phyloP scores from a whole-genome alignment of 2,888 invertebrate genomes.

The Apeira syringaria region DNA sequence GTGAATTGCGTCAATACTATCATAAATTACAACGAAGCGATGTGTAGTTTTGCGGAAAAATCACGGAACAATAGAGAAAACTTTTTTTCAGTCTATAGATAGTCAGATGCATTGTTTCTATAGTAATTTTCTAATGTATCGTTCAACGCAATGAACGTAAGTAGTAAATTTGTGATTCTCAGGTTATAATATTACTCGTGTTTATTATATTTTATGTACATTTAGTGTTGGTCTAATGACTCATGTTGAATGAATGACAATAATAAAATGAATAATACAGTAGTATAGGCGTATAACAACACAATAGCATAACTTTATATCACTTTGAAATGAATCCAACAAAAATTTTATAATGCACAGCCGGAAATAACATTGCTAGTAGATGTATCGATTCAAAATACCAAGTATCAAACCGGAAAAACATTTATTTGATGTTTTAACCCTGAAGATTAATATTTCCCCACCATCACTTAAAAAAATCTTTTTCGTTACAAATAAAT shows the following conservation, averaged over 20 bases:
- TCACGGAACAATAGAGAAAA: constrained; percentile 16
- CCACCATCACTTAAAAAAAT: too few species aligned
- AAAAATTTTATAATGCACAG: too few species aligned
- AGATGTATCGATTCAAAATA: too few species aligned
- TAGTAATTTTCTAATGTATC: constrained; percentile 20
- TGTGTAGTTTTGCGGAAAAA: constrained; percentile 18
- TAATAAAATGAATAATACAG: too few species aligned
- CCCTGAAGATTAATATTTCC: too few species aligned
- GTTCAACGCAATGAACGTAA: constrained; percentile 6
- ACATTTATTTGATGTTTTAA: too few species aligned
- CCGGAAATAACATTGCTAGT: too few species aligned
- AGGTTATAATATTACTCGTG: constrained; percentile 7
- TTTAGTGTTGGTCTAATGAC: constrained; percentile 11
- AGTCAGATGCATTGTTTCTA: constrained; percentile 6
- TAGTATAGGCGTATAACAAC: not conserved
- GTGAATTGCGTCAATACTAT: constrained; percentile 14
- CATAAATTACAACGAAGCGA: constrained; percentile 11
- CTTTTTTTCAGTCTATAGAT: constrained; percentile 10
- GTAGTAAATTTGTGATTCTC: constrained; percentile 13
- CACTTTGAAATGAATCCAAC: too few species aligned
- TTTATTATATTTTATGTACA: constrained; percentile 13
- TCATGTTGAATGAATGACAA: not conserved
- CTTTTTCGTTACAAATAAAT: too few species aligned
- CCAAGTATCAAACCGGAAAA: too few species aligned
- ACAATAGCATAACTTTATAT: too few species aligned